phyloP scores from a whole-genome alignment of 1,140 invertebrate genomes.

The Brachionus asplanchnoidis region DNA sequence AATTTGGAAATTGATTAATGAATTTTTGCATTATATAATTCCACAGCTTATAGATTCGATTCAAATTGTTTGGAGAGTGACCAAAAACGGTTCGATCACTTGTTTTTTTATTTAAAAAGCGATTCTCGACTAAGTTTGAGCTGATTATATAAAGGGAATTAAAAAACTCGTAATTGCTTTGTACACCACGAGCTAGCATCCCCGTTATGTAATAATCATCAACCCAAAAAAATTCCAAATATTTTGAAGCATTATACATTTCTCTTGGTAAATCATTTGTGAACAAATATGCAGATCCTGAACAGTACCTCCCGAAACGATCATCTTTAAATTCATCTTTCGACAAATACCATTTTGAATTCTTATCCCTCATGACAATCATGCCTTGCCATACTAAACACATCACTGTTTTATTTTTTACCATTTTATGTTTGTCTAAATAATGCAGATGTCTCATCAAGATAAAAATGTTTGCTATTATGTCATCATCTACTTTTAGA shows the following conservation, averaged over 20 bases:
- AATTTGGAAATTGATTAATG: neutral
- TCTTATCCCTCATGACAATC: slow-evolving; percentile 51
- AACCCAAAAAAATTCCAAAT: slow-evolving; percentile 58
- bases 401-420: slow-evolving; percentile 45
- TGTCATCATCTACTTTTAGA: slow-evolving; percentile 70
- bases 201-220: slow-evolving; percentile 61
- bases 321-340: slow-evolving; percentile 52
- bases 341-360: slow-evolving; percentile 57
- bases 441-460: neutral
- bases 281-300: slow-evolving; percentile 50
- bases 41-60: slow-evolving; percentile 14
- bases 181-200: slow-evolving; percentile 50
- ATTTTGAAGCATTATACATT: slow-evolving; percentile 47
- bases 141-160: slow-evolving; percentile 31
- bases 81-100: slow-evolving; percentile 22
- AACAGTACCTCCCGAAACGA: slow-evolving; percentile 57
- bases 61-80: slow-evolving; percentile 25
- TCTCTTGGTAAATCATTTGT: slow-evolving; percentile 10
- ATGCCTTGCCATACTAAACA: slow-evolving; percentile 52
- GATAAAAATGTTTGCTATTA: slow-evolving; percentile 44
- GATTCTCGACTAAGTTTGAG: neutral
- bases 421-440: neutral
- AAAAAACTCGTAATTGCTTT: slow-evolving; percentile 42
- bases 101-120: slow-evolving; percentile 16
- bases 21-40: slow-evolving; percentile 14